phyloP scores from a whole-genome alignment of 2,888 invertebrate genomes.

The Nezara viridula region DNA sequence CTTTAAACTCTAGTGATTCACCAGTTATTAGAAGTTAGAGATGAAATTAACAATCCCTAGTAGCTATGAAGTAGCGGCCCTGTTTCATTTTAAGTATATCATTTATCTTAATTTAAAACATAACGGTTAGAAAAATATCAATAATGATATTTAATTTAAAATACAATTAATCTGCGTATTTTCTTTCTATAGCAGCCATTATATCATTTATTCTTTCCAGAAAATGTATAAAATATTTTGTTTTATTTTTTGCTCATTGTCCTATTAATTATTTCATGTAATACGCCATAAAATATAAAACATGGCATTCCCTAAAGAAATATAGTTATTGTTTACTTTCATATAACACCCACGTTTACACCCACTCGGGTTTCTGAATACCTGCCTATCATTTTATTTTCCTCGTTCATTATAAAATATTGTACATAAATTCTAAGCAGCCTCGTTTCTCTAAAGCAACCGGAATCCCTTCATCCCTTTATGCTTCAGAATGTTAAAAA shows the following conservation, averaged over 20 bases:
- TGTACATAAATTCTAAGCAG: neutral
- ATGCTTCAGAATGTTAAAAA: neutral
- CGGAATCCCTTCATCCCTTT: neutral
- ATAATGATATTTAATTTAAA: no score
- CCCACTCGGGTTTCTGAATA: neutral
- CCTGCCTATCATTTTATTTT: neutral
- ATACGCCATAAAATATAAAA: neutral
- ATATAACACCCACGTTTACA: neutral
- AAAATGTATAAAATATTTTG: neutral
- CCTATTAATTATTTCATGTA: neutral
- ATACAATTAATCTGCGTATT: no score
- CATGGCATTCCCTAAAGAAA: neutral
- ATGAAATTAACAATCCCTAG: no score
- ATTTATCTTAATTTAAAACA: no score
- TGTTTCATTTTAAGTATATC: no score
- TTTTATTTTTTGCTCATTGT: neutral
- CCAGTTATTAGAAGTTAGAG: no score
- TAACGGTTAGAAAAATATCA: no score
- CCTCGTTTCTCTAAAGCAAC: neutral
- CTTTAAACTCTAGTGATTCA: no score
- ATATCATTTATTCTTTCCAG: no score
- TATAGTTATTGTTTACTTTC: neutral
- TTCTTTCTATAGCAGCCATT: no score
- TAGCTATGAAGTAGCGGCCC: no score
- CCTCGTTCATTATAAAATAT: neutral